Percentiles rank a stretch among this genome's conserved stretches.
Conservation (phyloP, 2,888 invertebrate species). For the Perizoma affinitatum region DNA sequence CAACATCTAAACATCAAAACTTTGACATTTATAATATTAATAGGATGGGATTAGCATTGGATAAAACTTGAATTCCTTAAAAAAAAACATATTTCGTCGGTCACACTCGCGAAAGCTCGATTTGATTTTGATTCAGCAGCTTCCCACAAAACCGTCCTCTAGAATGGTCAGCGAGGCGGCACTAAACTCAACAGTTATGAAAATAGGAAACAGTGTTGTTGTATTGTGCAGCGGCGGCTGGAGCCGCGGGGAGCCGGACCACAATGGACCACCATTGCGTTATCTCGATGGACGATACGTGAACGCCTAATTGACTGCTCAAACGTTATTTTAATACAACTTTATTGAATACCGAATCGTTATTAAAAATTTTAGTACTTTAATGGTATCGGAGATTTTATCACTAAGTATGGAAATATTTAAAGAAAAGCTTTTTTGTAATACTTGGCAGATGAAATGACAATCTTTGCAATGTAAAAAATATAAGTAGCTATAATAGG, state of each 20-base stretch:
- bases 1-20: no score
- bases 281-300: constrained; percentile 81
- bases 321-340: constrained; percentile 79
- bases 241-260: constrained; percentile 65
- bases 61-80: background rate
- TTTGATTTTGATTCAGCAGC: constrained; percentile 44
- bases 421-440: constrained; percentile 25
- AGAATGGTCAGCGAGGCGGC: constrained; percentile 72
- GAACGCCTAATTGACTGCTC: constrained; percentile 82
- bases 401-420: constrained; percentile 29
- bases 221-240: constrained; percentile 62
- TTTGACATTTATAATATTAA: no score
- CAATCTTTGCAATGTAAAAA: background rate
- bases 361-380: constrained; percentile 44
- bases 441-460: background rate
- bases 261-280: constrained; percentile 82
- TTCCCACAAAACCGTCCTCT: constrained; percentile 76
- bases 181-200: constrained; percentile 74
- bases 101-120: constrained; percentile 12
- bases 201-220: constrained; percentile 73
- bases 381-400: constrained; percentile 41
- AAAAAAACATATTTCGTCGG: background rate
- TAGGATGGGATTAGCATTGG: no score
- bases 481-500: no score
- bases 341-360: constrained; percentile 64